A percentile compares a stretch with the other conserved stretches of the same genome.
Conservation (phyloP, 2,888 invertebrate species). For the Trichacis sp. region DNA sequence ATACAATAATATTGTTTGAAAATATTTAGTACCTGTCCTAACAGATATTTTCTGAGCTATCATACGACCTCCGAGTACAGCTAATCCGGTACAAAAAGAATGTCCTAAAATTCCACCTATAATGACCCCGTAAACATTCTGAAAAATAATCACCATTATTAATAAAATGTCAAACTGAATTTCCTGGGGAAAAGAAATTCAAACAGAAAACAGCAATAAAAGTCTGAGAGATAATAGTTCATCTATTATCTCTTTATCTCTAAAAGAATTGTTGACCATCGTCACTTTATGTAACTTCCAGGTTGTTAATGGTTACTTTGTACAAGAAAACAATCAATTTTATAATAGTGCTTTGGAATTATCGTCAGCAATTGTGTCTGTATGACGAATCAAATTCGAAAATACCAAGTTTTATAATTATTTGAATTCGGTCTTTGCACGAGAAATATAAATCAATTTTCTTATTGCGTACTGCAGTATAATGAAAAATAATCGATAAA, state of each 20-base stretch:
- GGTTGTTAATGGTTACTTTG: too few species aligned
- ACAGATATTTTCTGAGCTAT: constrained; percentile 98
- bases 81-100: constrained; percentile 94
- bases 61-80: constrained; percentile 96
- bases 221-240: too few species aligned
- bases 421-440: too few species aligned
- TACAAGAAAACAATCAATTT: too few species aligned
- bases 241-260: neutral
- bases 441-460: too few species aligned
- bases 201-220: too few species aligned
- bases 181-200: too few species aligned
- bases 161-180: neutral
- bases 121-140: constrained; percentile 93
- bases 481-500: too few species aligned
- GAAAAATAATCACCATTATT: constrained; percentile 48
- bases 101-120: constrained; percentile 95
- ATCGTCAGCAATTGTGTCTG: constrained; percentile 14
- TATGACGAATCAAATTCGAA: too few species aligned
- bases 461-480: too few species aligned
- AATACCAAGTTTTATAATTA: too few species aligned
- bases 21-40: constrained; percentile 90
- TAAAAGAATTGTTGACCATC: neutral
- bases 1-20: too few species aligned
- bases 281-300: neutral
- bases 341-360: constrained; percentile 2